Base-by-base conservation (phyloP, 1,140 invertebrate genomes). In the Nasonia giraulti region DNA sequence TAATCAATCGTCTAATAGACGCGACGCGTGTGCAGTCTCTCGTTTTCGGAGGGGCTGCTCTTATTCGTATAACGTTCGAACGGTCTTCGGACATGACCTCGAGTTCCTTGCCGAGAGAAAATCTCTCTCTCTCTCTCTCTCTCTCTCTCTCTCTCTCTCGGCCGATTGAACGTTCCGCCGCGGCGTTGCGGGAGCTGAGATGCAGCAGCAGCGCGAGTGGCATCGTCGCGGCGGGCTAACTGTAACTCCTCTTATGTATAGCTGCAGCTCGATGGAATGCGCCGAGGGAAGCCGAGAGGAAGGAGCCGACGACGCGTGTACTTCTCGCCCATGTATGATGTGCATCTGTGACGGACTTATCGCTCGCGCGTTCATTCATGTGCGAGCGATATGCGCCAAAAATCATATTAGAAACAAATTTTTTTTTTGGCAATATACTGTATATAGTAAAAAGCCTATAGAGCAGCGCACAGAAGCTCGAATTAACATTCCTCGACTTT, bases 241-340 rank as follows among this genome's bases (percentile, higher is more conserved):
- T 90, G 91, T 91, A 91, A 88, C 90, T 90, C 87, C 90, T 88
- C 88, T 88, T 91, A 88, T 88, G 75, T 14, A 14, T 47, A 68
- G 86, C 88, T 88, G 88, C 86, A 87, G 87, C 87, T 87, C 82
- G 81, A 87, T 86, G 90, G 89, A 89, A 90, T 90, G 89, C 87
- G 88, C 87, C 87, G 86, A 89, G 20, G n/a, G 66, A 31, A 27
- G 23, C n/a, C 66, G n/a, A 23, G 23, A 27, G 1, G 23, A 68
- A 68, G 23, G 20, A 27, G n/a, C 17, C 12, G 68, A 33, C 62
- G 62, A 66, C 68, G 27, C 33, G 7, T 23, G 23, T 69, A 40
- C 40, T 7, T 44, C 40, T 8, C 40, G 0, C 8, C 40, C 55
- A 62, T 62, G 47, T 50, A 50, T 17, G 17, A n/a, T n/a, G 20